Base-by-base conservation (phyloP, 2,888 invertebrate genomes). In the Lagria hirta region DNA sequence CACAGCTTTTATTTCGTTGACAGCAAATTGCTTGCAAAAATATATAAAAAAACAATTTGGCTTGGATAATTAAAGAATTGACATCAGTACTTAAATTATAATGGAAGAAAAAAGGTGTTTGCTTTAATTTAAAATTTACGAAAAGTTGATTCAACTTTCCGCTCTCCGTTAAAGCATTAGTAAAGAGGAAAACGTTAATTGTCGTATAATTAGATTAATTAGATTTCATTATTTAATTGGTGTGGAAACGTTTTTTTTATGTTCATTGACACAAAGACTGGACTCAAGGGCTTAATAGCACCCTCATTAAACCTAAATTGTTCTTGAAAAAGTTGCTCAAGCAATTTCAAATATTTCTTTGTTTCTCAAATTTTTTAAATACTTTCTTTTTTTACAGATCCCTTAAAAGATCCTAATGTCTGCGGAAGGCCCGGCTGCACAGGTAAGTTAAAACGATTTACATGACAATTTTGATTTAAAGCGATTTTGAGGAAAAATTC, bases 351-450 rank as follows among this genome's bases (percentile, higher is more conserved):
- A n/a, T n/a, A n/a, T n/a, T n/a, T n/a, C n/a, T n/a, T n/a, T n/a
- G n/a, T n/a, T n/a, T n/a, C n/a, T n/a, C n/a, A n/a, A n/a, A n/a
- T n/a, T n/a, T n/a, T n/a, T n/a, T n/a, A n/a, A n/a, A n/a, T n/a
- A n/a, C n/a, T 15, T 42, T 24, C 30, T 48, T 51, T 49, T 55
- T 38, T 64, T 65, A 72, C 74, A 86, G 86, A 84, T 77, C 84
- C 84, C 1, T 69, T 85, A 3, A 82, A 82, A 72, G 80, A 86
- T 71, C 84, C 84, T 0, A 78, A 79, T 52, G 81, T 84, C 57
- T 86, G 86, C 65, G 86, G 86, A 17, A 71, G 80, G 28, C 85
- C 86, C 18, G 73, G 77, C 52, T 86, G 86, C 65, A 74, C 76
- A 61, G 69, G 80, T 81, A 75, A 76, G 76, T 74, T 55, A 18